These are phyloP conservation scores for Pempheris klunzingeri DNA, from an alignment of 2,797 vertebrate species.

Conservation along the genomic window DNA sequence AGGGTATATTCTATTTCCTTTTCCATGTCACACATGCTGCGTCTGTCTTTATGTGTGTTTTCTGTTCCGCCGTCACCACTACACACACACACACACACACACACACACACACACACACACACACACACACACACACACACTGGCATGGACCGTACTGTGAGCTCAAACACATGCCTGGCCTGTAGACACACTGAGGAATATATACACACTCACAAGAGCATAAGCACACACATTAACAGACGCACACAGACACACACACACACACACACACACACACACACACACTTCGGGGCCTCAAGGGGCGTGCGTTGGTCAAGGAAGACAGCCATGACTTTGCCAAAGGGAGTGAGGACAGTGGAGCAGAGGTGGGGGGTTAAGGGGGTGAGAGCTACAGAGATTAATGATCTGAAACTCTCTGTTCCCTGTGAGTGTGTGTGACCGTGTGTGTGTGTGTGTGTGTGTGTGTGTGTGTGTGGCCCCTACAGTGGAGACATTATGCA, in stretches of 20 bases:
- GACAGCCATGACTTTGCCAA: slow-evolving; percentile 81
- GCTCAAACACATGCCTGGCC: slow-evolving; percentile 35
- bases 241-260: slow-evolving; percentile 33
- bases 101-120: slow-evolving; percentile 24
- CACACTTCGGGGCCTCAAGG: slow-evolving; percentile 29
- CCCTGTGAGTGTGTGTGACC: slow-evolving; percentile 32
- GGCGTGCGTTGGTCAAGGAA: slow-evolving; percentile 69
- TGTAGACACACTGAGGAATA: slow-evolving; percentile 12
- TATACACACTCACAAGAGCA: slow-evolving; percentile 24
- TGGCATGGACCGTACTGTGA: slow-evolving; percentile 1
- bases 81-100: slow-evolving; percentile 18
- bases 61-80: background rate
- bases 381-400: slow-evolving; percentile 72
- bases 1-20: slow-evolving; percentile 46
- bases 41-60: slow-evolving; percentile 23
- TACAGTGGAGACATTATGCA: slow-evolving; percentile 68
- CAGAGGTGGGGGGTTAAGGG: slow-evolving; percentile 57
- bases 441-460: slow-evolving; percentile 28
- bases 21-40: slow-evolving; percentile 35
- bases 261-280: slow-evolving; percentile 49
- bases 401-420: slow-evolving; percentile 76
- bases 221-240: slow-evolving; percentile 11
- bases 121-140: slow-evolving; percentile 22
- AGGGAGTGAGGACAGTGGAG: slow-evolving; percentile 66
- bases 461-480: slow-evolving; percentile 32